These are phyloP conservation scores for Incurvaria masculella DNA, from an alignment of 2,888 invertebrate species.

Conservation along the genomic window DNA sequence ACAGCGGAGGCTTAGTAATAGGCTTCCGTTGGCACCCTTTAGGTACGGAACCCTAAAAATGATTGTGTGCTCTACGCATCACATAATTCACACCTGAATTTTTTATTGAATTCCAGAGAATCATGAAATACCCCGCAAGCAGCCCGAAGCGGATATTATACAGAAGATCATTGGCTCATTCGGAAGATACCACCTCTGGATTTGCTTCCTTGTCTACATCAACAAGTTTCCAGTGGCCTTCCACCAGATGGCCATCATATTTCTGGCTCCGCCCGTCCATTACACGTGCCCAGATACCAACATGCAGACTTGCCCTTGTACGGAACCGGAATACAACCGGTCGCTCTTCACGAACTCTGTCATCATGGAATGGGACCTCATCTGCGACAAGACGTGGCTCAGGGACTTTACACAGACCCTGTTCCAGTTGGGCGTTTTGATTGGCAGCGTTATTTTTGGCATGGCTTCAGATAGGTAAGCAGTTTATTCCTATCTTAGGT, in stretches of 20 bases:
- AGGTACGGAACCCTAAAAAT: no score
- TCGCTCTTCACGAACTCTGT: conserved; percentile 65
- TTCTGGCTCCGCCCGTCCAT: conserved; percentile 27
- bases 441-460: conserved; percentile 69
- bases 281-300: conserved; percentile 36
- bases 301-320: conserved; percentile 44
- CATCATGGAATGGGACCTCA: conserved; percentile 69
- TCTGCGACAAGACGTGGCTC: conserved; percentile 61
- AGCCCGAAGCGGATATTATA: conserved; percentile 23
- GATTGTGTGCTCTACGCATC: no score
- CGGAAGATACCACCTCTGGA: conserved; percentile 35
- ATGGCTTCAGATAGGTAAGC: conserved; percentile 70
- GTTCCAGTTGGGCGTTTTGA: conserved; percentile 70
- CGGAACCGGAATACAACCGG: conserved; percentile 56
- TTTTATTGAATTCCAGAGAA: no score
- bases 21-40: no score
- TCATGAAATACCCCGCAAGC: conserved; percentile 1
- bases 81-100: no score
- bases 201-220: conserved; percentile 38
- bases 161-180: conserved; percentile 39
- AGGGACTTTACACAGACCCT: conserved; percentile 68
- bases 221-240: conserved; percentile 51
- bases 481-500: conserved; percentile 24
- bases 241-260: conserved; percentile 50
- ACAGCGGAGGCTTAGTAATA: no score